phyloP scores from a whole-genome alignment of 2,113 vertebrate species.

The Pyxicephalus adspersus region DNA sequence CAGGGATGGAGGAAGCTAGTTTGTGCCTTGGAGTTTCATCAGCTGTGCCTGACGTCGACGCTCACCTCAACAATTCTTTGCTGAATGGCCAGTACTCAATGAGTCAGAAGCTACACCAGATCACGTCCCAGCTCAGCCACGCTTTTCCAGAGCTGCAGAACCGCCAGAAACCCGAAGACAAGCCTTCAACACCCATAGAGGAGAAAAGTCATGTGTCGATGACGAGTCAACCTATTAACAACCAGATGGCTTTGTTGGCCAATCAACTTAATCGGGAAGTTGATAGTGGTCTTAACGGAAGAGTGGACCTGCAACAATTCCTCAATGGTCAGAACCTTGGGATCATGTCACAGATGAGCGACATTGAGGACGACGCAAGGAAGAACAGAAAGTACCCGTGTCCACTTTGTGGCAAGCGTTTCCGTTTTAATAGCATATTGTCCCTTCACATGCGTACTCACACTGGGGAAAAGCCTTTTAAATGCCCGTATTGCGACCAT shows the following conservation, averaged over 20 bases:
- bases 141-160: conserved; percentile 92
- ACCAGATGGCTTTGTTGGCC: conserved; percentile 94
- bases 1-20: conserved; percentile 99
- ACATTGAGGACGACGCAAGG: conserved; percentile 95
- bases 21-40: conserved; percentile 99
- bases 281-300: conserved; percentile 88
- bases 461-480: conserved; percentile 98
- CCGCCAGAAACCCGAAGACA: conserved; percentile 90
- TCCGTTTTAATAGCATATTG: conserved; percentile 98
- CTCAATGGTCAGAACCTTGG: conserved; percentile 96
- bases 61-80: conserved; percentile 89
- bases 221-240: conserved; percentile 91
- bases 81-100: conserved; percentile 98
- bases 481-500: conserved; percentile 98
- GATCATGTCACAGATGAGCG: conserved; percentile 99
- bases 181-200: conserved; percentile 82
- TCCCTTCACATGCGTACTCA: conserved; percentile 98
- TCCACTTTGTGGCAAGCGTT: conserved; percentile 95
- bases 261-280: conserved; percentile 95
- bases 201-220: conserved; percentile 90
- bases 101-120: conserved; percentile 97
- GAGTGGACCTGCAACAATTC: conserved; percentile 97
- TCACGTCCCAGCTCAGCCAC: conserved; percentile 95
- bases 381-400: conserved; percentile 98
- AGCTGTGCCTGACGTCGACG: conserved; percentile 86